A percentile compares a stretch with the other conserved stretches of the same genome.
Evolutionary conservation across 2,113 vertebrate species (phyloP).

Genomic region (Tor tambroides): DNA sequence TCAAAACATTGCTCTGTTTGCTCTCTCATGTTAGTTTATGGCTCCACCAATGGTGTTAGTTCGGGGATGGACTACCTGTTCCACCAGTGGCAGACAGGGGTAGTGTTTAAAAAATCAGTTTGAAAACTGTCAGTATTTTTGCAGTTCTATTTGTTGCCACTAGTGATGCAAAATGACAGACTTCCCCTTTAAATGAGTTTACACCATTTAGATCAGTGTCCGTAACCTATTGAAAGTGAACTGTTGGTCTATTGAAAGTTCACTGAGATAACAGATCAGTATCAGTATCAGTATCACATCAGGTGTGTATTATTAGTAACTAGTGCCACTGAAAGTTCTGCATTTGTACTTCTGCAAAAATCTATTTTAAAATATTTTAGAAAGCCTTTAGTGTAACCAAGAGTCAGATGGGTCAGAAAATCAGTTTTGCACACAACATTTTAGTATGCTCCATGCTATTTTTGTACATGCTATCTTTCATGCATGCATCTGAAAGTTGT

Average conservation of each 20-base stretch:
- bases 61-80: not conserved
- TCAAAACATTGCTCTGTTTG: not conserved
- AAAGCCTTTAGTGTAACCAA: not conserved
- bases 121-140: not conserved
- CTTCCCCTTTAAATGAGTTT: not conserved
- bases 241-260: slow-evolving; percentile 25
- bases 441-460: not conserved
- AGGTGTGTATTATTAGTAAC: not conserved
- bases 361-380: not conserved
- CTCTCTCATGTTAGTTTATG: not conserved
- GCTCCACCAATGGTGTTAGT: not conserved
- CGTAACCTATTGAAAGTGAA: slow-evolving; percentile 27
- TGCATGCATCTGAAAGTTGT: not conserved
- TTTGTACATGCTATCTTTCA: not conserved
- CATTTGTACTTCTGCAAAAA: not conserved
- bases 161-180: not conserved
- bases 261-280: slow-evolving; percentile 26
- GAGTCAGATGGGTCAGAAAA: not conserved
- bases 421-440: not conserved
- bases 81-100: too few species aligned
- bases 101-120: not conserved
- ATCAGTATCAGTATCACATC: slow-evolving; percentile 1
- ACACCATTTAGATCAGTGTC: not conserved
- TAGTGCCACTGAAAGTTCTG: not conserved
- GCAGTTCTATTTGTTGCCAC: not conserved